Conservation (phyloP, 2,888 invertebrate species). For the Cheilosia soror region DNA sequence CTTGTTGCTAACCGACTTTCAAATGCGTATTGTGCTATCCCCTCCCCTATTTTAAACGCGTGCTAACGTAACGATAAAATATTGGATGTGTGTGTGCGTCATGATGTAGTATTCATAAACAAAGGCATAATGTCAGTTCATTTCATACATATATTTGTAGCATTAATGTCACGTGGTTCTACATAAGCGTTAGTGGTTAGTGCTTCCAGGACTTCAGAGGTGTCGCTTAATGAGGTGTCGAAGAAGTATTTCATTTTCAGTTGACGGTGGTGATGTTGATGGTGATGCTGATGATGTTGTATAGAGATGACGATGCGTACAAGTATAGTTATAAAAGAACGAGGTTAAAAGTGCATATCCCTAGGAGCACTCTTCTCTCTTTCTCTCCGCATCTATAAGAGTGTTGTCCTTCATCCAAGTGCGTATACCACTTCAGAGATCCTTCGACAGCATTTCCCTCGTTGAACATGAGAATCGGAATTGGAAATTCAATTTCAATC, state of each 20-base stretch:
- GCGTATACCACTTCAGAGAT: slow-evolving; percentile 25
- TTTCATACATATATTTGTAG: not conserved
- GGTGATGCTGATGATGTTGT: not conserved
- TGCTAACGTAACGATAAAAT: slow-evolving; percentile 9
- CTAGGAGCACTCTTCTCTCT: slow-evolving; percentile 15
- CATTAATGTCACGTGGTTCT: slow-evolving; percentile 6
- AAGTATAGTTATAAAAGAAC: slow-evolving; percentile 18
- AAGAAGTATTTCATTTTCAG: slow-evolving; percentile 23
- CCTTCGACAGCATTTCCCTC: slow-evolving; percentile 10
- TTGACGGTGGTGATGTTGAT: slow-evolving; percentile 7
- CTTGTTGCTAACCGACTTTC: slow-evolving; percentile 43
- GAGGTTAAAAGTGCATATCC: slow-evolving; percentile 56
- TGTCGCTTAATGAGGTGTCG: slow-evolving; percentile 56
- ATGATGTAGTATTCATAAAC: not conserved
- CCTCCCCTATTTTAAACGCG: not conserved
- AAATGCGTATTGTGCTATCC: slow-evolving; percentile 1
- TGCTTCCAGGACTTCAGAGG: slow-evolving; percentile 48
- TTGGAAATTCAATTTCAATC: slow-evolving; percentile 8
- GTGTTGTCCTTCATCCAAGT: slow-evolving; percentile 48
- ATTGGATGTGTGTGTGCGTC: not conserved
- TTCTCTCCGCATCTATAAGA: not conserved
- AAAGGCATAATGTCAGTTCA: not conserved
- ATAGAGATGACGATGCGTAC: not conserved
- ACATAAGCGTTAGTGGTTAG: slow-evolving; percentile 7
- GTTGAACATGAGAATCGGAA: not conserved